These are phyloP conservation scores for Myripristis murdjan DNA, from an alignment of 2,797 vertebrate genomes.

Conservation along the genomic window DNA sequence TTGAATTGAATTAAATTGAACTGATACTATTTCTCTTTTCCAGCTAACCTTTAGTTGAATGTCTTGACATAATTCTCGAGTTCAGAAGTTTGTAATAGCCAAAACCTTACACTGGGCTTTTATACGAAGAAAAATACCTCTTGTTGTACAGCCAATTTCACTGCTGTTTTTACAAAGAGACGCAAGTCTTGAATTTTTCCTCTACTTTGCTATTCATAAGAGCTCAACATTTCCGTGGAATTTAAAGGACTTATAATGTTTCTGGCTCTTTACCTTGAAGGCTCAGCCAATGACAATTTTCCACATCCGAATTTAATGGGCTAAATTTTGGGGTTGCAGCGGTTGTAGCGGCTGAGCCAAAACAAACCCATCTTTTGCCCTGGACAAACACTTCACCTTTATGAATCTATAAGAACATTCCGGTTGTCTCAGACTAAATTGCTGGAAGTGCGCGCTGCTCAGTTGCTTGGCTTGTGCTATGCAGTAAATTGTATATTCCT, in stretches of 20 bases:
- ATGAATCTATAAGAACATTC: constrained; percentile 22
- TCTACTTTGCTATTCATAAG: neutral
- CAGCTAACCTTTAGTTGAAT: constrained; percentile 11
- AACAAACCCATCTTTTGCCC: constrained; percentile 22
- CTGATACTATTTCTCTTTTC: neutral
- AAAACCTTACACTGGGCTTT: neutral
- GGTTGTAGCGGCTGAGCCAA: constrained; percentile 13
- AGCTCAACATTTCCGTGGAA: neutral
- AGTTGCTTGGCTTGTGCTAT: constrained; percentile 1
- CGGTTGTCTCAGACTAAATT: constrained; percentile 28
- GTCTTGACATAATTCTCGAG: constrained; percentile 5
- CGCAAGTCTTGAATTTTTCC: too few relatives aligned
- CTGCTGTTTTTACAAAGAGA: too few relatives aligned
- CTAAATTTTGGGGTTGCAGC: constrained; percentile 13
- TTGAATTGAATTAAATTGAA: too few relatives aligned
- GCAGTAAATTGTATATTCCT: constrained; percentile 4
- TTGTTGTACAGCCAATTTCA: too few relatives aligned
- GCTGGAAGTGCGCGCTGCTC: neutral
- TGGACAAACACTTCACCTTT: constrained; percentile 9
- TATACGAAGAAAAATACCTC: too few relatives aligned
- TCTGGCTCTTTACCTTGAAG: neutral
- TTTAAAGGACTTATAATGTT: constrained; percentile 21
- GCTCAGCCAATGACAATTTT: constrained; percentile 33
- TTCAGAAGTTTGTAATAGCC: neutral
- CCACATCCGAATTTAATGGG: constrained; percentile 37